Base-by-base conservation (phyloP, 2,797 vertebrate species). In the Silurus aristotelis region DNA sequence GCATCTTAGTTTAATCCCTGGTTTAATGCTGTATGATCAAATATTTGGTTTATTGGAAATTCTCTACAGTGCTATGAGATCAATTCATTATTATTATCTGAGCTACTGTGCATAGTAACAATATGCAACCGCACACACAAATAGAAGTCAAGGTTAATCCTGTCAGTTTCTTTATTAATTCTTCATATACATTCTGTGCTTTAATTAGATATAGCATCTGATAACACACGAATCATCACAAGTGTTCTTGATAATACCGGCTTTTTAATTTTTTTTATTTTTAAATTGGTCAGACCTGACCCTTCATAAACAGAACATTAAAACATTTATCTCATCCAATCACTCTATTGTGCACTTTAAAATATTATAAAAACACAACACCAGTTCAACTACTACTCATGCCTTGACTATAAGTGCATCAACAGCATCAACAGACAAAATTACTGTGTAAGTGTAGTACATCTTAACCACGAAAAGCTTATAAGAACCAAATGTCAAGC, bases 391-490 rank as follows among this genome's bases (percentile, higher is more conserved):
- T 80, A 7, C 67, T 64, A 79, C 63, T 77, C 52, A 58, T 48
- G 63, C 61, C 17, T 17, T 17, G 46, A 15, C 63, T 46, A 31
- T 46, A 13, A 63, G 77, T 25, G 31, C 77, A 46, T 63, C 77
- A 46, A 17, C 60, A 79, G 31, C 64, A 58, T 46, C 22, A n/a
- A 5, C n/a, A 4, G 8, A 0, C 25, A 86, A 93, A 92, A 92
- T 92, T 88, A 85, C 86, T 82, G 85, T 86, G 87, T 84, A 91
- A 89, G 90, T 89, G 89, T 89, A 71, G 85, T 25, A 76, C 25
- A 87, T 90, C 92, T 91, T 91, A 92, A 93, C 91, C 46, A 3
- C 43, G 92, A 91, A 92, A 94, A 93, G 89, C 86, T 89, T 90
- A 93, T 93, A 92, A 92, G 88, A 89, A 89, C 91, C 91, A 92